Evolutionary conservation across 2,797 vertebrate species (phyloP).

Genomic region (Coccyzus lansbergi): DNA sequence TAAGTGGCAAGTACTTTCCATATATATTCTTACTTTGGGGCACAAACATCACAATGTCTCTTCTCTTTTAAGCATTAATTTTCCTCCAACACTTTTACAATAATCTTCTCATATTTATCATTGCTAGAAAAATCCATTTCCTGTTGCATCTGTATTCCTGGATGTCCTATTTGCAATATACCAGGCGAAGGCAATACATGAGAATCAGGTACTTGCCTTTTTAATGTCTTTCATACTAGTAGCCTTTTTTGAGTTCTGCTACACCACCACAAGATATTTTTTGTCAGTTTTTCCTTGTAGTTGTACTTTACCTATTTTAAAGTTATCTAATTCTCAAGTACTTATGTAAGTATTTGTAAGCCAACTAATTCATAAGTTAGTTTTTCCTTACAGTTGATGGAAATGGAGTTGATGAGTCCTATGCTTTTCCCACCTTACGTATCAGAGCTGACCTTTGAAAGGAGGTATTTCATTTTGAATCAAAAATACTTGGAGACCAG

Average conservation of each 20-base stretch:
- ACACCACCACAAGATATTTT: not conserved
- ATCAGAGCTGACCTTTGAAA: not conserved
- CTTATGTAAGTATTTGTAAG: not conserved
- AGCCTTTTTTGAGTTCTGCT: not conserved
- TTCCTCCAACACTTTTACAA: not conserved
- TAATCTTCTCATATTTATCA: constrained; percentile 1
- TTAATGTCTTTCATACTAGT: not conserved
- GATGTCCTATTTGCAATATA: not conserved
- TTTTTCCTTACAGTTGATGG: not conserved
- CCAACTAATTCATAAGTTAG: not conserved
- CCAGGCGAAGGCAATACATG: not conserved
- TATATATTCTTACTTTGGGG: constrained; percentile 3
- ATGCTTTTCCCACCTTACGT: not conserved
- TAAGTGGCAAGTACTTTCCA: constrained; percentile 10
- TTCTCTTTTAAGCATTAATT: not conserved
- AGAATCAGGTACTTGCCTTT: not conserved
- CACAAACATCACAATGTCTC: not conserved
- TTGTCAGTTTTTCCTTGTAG: not conserved
- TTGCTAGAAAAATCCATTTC: not conserved
- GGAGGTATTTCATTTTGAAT: not conserved
- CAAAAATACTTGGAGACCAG: not conserved
- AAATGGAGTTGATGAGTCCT: not conserved
- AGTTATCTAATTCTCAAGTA: not conserved
- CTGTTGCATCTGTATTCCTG: not conserved
- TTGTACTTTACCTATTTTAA: not conserved